Evolutionary conservation across 2,888 invertebrate genomes (phyloP).

Genomic region (Cheilosia vernalis): DNA sequence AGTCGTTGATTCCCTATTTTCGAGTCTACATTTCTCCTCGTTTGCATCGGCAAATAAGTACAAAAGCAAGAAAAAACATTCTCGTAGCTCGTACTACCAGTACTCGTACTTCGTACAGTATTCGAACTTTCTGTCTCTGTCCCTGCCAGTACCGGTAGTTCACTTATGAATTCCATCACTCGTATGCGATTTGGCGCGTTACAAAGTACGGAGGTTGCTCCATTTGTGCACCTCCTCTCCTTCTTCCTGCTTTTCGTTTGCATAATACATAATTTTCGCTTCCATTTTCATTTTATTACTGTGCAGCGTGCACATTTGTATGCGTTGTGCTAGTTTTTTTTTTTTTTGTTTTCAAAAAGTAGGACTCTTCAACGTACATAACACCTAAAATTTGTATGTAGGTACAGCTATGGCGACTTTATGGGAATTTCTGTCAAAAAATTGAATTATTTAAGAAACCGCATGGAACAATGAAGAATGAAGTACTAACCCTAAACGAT

Average conservation of each 20-base stretch:
- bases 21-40: too few relatives aligned
- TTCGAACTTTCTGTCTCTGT: too few relatives aligned
- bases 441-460: neutral
- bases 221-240: neutral
- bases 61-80: too few relatives aligned
- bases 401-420: too few relatives aligned
- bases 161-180: constrained; percentile 15
- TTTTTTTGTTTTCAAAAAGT: too few relatives aligned
- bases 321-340: constrained; percentile 19
- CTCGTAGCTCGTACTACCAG: too few relatives aligned
- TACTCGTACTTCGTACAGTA: too few relatives aligned
- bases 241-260: neutral
- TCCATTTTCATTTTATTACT: neutral
- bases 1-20: too few relatives aligned
- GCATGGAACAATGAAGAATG: neutral
- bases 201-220: constrained; percentile 18
- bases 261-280: neutral
- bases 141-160: too few relatives aligned
- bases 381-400: too few relatives aligned
- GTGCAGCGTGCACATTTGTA: neutral
- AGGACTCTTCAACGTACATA: constrained; percentile 17
- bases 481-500: neutral
- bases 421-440: neutral
- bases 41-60: too few relatives aligned
- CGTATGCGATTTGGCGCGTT: constrained; percentile 1